A percentile compares a stretch with the other conserved stretches of the same genome.
Evolutionary conservation across 2,888 invertebrate genomes (phyloP).

Genomic region (Laothoe populi): DNA sequence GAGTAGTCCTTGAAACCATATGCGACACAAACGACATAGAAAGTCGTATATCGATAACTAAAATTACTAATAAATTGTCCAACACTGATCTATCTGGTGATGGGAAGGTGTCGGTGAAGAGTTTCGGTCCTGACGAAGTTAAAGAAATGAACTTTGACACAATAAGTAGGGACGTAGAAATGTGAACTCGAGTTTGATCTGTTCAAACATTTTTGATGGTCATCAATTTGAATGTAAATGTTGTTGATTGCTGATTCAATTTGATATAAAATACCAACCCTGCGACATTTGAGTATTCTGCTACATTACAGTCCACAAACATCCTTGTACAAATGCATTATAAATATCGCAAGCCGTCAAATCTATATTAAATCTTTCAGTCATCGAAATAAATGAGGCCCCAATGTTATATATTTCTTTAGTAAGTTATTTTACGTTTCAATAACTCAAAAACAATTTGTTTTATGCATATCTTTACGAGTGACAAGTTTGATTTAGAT

Average conservation of each 20-base stretch:
- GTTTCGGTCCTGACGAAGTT: constrained; percentile 74
- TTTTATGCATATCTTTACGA: constrained; percentile 1
- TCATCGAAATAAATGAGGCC: no score
- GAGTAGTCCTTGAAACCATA: constrained; percentile 67
- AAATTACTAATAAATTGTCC: constrained; percentile 78
- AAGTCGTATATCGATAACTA: constrained; percentile 81
- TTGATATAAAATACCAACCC: no score
- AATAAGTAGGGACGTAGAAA: constrained; percentile 72
- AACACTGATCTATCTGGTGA: constrained; percentile 68
- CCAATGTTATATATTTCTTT: no score
- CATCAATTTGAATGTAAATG: not conserved
- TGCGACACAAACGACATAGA: constrained; percentile 77
- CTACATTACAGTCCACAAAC: no score
- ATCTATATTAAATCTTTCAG: no score
- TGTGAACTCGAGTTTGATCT: constrained; percentile 48
- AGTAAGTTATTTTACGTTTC: no score
- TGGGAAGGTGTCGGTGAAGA: constrained; percentile 68
- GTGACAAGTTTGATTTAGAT: not conserved
- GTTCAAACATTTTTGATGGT: not conserved
- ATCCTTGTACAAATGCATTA: no score
- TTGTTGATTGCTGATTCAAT: no score
- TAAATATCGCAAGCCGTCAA: no score
- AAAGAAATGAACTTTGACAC: constrained; percentile 71
- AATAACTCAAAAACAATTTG: no score
- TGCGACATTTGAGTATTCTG: no score